phyloP scores from a whole-genome alignment of 2,113 vertebrate genomes.

The Acrocephalus kingi region DNA sequence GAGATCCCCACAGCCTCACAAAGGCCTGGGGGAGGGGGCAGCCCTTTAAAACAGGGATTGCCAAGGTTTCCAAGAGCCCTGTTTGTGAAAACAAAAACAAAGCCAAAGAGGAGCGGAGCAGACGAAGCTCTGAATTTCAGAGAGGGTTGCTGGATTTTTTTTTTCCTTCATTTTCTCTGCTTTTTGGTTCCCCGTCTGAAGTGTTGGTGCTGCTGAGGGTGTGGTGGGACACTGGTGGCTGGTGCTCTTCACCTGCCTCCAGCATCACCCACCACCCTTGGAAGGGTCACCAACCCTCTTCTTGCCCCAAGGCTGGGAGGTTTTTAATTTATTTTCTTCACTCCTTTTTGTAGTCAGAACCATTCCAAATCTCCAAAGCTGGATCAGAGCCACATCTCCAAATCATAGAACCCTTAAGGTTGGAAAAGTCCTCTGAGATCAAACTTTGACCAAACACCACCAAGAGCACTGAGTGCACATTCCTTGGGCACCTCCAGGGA shows the following conservation, averaged over 20 bases:
- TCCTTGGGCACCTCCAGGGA: neutral
- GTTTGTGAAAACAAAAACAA: slow-evolving; percentile 42
- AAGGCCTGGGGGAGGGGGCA: slow-evolving; percentile 45
- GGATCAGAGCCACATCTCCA: neutral
- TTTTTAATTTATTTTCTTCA: neutral
- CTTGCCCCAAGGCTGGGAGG: neutral
- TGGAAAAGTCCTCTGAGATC: neutral
- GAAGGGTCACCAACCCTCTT: neutral
- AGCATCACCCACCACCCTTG: neutral
- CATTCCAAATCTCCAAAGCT: neutral
- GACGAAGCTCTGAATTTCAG: slow-evolving; percentile 3
- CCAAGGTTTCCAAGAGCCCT: slow-evolving; percentile 63
- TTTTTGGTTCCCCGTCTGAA: neutral
- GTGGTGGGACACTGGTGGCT: neutral
- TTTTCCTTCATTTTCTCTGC: neutral
- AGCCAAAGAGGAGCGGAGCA: slow-evolving; percentile 7
- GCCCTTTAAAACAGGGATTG: slow-evolving; percentile 20
- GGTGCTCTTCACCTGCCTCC: neutral
- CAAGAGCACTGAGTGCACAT: neutral
- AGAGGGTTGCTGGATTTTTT: neutral
- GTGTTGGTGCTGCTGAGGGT: fast-evolving
- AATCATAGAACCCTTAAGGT: neutral
- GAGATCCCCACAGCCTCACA: slow-evolving; percentile 29
- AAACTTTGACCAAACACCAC: neutral
- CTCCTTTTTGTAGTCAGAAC: neutral